Percentiles rank a stretch among this genome's conserved stretches.
Conservation (phyloP, 2,888 invertebrate genomes). For the Hydriomena furcata region DNA sequence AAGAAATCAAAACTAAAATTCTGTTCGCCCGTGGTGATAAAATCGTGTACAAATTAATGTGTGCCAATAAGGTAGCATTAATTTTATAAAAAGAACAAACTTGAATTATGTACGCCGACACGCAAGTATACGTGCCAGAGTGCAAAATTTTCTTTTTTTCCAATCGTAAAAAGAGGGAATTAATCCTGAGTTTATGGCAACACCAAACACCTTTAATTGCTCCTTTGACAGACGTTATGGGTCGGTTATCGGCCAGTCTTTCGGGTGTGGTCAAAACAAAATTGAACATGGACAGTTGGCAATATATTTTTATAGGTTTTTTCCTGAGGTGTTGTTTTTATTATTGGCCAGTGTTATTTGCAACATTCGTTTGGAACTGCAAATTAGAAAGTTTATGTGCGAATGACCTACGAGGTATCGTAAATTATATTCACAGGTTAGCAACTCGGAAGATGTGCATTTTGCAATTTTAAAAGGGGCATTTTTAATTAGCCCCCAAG, state of each 20-base stretch:
- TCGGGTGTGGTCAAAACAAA: slow-evolving; percentile 74
- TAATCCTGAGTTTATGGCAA: slow-evolving; percentile 72
- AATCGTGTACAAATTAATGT: slow-evolving; percentile 50
- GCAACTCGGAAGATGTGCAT: slow-evolving; percentile 52
- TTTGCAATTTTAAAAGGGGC: slow-evolving; percentile 57
- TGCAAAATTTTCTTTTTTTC: slow-evolving; percentile 47
- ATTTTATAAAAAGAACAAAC: slow-evolving; percentile 51
- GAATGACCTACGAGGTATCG: slow-evolving; percentile 67
- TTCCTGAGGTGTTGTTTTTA: slow-evolving; percentile 73
- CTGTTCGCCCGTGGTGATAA: slow-evolving; percentile 45
- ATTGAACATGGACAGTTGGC: slow-evolving; percentile 67
- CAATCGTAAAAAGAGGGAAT: slow-evolving; percentile 60
- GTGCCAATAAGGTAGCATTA: slow-evolving; percentile 55
- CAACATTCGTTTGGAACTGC: slow-evolving; percentile 61
- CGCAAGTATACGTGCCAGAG: slow-evolving; percentile 52
- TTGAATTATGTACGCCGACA: slow-evolving; percentile 52
- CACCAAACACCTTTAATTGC: slow-evolving; percentile 78
- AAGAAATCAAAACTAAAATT: slow-evolving; percentile 42
- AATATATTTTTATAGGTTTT: slow-evolving; percentile 73
- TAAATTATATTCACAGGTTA: slow-evolving; percentile 76
- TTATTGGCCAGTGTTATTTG: slow-evolving; percentile 67
- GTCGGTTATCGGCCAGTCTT: slow-evolving; percentile 59
- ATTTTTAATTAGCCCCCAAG: slow-evolving; percentile 72
- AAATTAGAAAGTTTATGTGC: slow-evolving; percentile 81
- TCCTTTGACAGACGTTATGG: slow-evolving; percentile 78